Conservation (phyloP, 2,113 vertebrate species). For the Aspidoscelis tigris region DNA sequence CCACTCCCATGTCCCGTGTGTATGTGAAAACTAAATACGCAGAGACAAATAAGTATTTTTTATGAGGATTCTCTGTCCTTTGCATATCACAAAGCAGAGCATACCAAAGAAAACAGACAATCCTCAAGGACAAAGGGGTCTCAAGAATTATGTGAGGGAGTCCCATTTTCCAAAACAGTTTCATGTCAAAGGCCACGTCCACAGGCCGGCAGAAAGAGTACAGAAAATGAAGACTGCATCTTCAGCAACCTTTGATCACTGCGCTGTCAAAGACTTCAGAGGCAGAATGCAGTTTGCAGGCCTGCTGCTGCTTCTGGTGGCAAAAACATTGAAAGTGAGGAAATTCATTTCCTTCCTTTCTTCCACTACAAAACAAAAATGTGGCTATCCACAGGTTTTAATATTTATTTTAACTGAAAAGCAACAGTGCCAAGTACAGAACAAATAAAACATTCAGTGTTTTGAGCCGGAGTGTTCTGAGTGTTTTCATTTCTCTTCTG, state of each 20-base stretch:
- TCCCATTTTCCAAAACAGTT: too few relatives aligned
- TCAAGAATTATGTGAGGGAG: too few relatives aligned
- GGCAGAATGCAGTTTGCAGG: background rate
- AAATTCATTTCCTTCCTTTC: background rate
- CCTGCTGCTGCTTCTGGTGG: background rate
- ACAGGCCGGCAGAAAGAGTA: too few relatives aligned
- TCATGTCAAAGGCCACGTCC: too few relatives aligned
- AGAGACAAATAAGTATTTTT: too few relatives aligned
- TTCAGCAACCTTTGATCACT: too few relatives aligned
- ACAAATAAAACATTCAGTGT: background rate
- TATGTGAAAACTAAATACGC: background rate
- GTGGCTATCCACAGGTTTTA: background rate
- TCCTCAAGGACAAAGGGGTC: too few relatives aligned
- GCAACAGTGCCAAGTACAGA: background rate
- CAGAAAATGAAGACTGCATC: too few relatives aligned
- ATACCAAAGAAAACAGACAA: too few relatives aligned
- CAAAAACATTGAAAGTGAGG: background rate
- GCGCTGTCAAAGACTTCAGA: background rate
- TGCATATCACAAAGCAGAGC: too few relatives aligned
- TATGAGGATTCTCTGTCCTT: too few relatives aligned
- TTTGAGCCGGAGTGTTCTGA: background rate
- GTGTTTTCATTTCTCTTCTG: background rate
- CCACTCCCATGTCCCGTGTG: too few relatives aligned
- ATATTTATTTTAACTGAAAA: constrained; percentile 13
- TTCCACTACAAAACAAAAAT: background rate